Conservation (phyloP, 1,140 invertebrate species). For the Macrocentrus cingulum region DNA sequence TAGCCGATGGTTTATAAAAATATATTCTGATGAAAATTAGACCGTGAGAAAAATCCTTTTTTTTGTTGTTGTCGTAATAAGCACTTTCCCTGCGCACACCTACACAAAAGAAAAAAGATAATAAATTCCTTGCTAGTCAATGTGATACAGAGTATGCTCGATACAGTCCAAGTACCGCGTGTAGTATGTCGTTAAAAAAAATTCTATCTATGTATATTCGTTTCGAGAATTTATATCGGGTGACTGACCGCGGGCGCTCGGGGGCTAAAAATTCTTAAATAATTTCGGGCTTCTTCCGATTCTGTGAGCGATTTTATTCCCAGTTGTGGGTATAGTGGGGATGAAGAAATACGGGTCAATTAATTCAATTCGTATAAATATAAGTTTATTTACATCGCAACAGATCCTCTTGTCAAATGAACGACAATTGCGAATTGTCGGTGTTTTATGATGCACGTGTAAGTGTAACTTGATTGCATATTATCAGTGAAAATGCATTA, state of each 20-base stretch:
- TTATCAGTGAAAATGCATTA: conserved; percentile 48
- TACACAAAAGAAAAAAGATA: conserved; percentile 30
- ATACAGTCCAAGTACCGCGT: no score
- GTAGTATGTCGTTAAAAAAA: no score
- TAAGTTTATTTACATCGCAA: conserved; percentile 61
- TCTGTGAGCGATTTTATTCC: no score
- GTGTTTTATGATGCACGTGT: conserved; percentile 1
- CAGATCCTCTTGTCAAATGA: conserved; percentile 48
- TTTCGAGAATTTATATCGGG: no score
- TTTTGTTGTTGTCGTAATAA: neutral
- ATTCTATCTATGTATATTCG: no score
- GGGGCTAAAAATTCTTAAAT: no score
- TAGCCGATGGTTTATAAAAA: no score
- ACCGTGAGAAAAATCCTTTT: no score
- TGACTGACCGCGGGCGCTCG: no score
- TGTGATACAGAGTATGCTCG: conserved; percentile 6
- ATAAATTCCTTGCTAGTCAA: conserved; percentile 28
- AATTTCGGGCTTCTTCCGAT: no score
- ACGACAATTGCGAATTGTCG: conserved; percentile 41
- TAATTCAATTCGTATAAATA: conserved; percentile 51
- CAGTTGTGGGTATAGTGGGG: neutral
- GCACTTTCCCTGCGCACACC: conserved; percentile 10
- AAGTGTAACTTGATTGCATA: conserved; percentile 44
- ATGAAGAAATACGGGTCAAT: neutral
- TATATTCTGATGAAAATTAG: no score